A percentile compares a stretch with the other conserved stretches of the same genome.
Conservation (phyloP, 2,888 invertebrate genomes). For the Troides oblongomaculatus region DNA sequence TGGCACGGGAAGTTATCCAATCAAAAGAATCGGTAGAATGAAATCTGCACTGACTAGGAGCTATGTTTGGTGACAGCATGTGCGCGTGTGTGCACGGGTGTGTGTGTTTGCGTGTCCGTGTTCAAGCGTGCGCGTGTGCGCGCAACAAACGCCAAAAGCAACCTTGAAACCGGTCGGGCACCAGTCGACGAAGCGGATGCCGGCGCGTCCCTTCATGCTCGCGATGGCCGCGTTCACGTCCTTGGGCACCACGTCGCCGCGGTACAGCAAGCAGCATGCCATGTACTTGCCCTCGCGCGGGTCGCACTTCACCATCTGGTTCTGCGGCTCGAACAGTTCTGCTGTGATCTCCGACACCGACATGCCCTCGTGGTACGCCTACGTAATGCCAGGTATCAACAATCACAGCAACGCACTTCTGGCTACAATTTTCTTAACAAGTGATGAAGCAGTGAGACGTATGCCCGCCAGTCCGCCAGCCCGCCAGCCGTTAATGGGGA, state of each 20-base stretch:
- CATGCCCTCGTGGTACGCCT: constrained; percentile 86
- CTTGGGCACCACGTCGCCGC: constrained; percentile 94
- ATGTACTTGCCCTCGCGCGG: constrained; percentile 92
- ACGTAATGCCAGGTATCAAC: constrained; percentile 8
- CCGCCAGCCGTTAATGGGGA: too few relatives aligned
- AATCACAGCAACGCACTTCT: background rate
- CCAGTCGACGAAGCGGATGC: constrained; percentile 96
- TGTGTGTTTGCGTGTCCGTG: too few relatives aligned
- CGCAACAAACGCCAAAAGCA: background rate
- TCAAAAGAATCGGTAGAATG: too few relatives aligned
- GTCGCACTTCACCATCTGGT: constrained; percentile 95
- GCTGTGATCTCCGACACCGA: constrained; percentile 91
- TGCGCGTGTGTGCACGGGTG: too few relatives aligned
- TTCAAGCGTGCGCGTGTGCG: too few relatives aligned
- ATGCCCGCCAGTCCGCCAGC: too few relatives aligned
- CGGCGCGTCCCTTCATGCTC: constrained; percentile 86
- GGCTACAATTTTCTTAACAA: too few relatives aligned
- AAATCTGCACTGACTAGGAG: too few relatives aligned
- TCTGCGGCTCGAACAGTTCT: constrained; percentile 92
- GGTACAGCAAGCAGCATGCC: constrained; percentile 92
- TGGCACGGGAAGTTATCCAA: too few relatives aligned
- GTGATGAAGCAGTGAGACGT: too few relatives aligned
- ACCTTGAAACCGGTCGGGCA: constrained; percentile 96
- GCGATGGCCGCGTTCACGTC: constrained; percentile 93
- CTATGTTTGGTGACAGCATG: too few relatives aligned